Base-by-base conservation (phyloP, 2,888 invertebrate genomes). In the Strigamia crassipes region DNA sequence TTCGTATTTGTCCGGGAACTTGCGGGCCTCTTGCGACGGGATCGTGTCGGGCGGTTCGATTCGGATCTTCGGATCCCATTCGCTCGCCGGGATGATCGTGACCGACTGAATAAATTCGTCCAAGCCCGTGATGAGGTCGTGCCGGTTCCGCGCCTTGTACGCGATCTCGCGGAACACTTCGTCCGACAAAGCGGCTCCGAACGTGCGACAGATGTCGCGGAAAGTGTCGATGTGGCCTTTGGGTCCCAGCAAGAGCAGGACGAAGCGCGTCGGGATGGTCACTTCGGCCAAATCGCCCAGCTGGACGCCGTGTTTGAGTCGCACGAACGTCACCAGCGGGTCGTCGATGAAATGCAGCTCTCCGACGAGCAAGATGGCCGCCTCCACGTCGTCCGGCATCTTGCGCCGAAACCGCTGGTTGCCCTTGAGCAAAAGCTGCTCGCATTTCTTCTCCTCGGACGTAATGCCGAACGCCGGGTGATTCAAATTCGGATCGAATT, bases 41-140 rank as follows among this genome's bases (percentile, higher is more conserved):
- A 88, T 85, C 23, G 85, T 84, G 5, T 83, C 84, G 5, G 88
- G 88, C 34, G 89, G 88, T 82, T 89, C 88, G 82, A 89, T 88
- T 81, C 89, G 86, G 81, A 89, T 89, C 61, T 86, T 86, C 10
- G 89, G 88, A 84, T 89, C 88, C 88, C 89, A 89, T 83, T 87
- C 86, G 83, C 86, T 86, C 21, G 87, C 86, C 4, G 87, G 87
- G 38, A 87, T 83, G 10, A 87, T 85, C 9, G 87, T 87, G 4
- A 86, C 86, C 12, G 85, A 86, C 82, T 86, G 86, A 80, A 86
- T 82, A 82, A 86, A 87, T 82, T 86, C 86, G 83, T 86, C 86
- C 3, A 87, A 83, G 21, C 86, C 86, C 27, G 85, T 85, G 31
- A 86, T 80, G 4, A 87, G 83, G 83, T 87, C 86, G 23, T 84